Conservation (phyloP, 2,888 invertebrate genomes). For the Ormia ochracea region DNA sequence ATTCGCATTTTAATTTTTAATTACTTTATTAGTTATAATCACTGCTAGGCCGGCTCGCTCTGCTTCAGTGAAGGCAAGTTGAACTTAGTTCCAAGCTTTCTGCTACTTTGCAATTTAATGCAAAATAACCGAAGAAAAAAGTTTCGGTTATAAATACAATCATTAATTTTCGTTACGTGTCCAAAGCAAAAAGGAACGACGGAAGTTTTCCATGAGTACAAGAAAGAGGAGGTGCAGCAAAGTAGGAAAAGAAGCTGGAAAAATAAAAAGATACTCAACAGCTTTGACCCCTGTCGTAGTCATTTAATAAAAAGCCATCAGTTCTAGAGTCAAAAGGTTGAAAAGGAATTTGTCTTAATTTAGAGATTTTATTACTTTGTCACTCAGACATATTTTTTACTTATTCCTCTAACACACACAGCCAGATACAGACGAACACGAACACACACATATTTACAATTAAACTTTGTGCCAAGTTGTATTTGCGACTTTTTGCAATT, state of each 20-base stretch:
- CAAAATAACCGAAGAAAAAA: background rate
- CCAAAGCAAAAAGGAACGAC: background rate
- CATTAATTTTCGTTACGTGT: conserved; percentile 54
- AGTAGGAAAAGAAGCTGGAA: conserved; percentile 7
- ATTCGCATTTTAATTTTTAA: background rate
- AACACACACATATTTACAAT: background rate
- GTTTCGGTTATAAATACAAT: conserved; percentile 15
- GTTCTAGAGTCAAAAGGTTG: conserved; percentile 60
- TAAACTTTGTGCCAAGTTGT: conserved; percentile 3
- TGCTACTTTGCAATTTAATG: background rate
- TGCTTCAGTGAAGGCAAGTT: background rate
- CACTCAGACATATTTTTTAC: conserved; percentile 39
- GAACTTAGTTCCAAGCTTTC: background rate
- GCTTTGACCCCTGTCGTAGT: conserved; percentile 48
- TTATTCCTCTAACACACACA: background rate
- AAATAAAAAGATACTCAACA: conserved; percentile 39
- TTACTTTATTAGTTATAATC: background rate
- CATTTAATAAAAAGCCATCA: conserved; percentile 50
- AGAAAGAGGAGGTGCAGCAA: conserved; percentile 42
- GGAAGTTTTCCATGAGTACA: conserved; percentile 8
- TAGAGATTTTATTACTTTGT: conserved; percentile 59
- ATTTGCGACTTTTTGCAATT: background rate
- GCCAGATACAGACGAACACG: no score
- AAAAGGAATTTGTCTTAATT: conserved; percentile 62
- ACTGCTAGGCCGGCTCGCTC: background rate